Evolutionary conservation across 1,140 invertebrate species (phyloP), one percentile per base, ranked within the genome.

Genomic region (Chlorops oryzae): DNA sequence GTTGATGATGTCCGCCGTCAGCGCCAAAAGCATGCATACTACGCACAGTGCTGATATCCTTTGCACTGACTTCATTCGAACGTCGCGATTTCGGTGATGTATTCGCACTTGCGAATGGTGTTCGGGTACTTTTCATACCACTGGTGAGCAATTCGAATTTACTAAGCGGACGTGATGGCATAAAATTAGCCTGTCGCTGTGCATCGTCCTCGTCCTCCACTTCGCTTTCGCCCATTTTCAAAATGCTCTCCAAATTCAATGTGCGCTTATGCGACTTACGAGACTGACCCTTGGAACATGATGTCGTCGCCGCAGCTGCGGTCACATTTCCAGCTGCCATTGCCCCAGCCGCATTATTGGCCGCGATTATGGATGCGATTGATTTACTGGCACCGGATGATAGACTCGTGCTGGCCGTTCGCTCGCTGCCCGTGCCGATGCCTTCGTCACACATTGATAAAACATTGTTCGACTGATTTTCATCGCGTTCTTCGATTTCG

Each of bases 171-270:
- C 34, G 27, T 20, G 37, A n/a, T 23, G 44, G 27, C 9, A 23
- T 0, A 3, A 28, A 32, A 6, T 18, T 3, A 2, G 44, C 42
- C 18, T 47, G 40, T 10, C 56, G 55, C 15, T 50, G 44, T 2
- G 47, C 21, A 2, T 65, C 59, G 1, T 64, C 67, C 32, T 61
- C 63, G n/a, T 70, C 67, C 42, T 70, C 67, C 2, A 63, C 25
- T 22, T 70, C 67, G 46, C 67, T 70, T 10, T 70, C 67, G 5
- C 64, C 65, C 64, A 70, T 63, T 48, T 68, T 67, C 7, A 70
- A 42, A 2, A 70, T 70, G 43, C 58, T 68, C 28, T 65, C 63
- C 23, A 70, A 38, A 21, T 70, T 70, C 2, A 70, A 47, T 0
- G 62, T 58, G 15, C 65, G 63, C 15, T 62, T 62, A 38, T 59